Base-by-base conservation (phyloP, 2,888 invertebrate species). In the Limnephilus rhombicus region DNA sequence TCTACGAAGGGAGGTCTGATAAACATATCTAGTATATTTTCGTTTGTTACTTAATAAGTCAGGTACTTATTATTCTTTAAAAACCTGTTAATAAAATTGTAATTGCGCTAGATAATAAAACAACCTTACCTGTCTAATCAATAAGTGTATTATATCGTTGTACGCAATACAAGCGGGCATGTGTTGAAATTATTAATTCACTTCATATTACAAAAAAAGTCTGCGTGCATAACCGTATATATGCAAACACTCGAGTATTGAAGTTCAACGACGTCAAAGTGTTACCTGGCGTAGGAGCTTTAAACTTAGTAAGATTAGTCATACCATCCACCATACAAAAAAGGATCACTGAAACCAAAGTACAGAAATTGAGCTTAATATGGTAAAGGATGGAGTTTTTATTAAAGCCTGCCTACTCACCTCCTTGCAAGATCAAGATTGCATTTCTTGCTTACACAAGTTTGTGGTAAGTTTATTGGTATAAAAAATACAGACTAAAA, bases 191-290 rank as follows among this genome's bases (percentile, higher is more conserved):
- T 24, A 68, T 68, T 68, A 68, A 68, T 68, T 68, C n/a, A 68
- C 24, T 24, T 68, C 68, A 9, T n/a, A 24, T 68, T 68, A 34
- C 24, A 85, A 85, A 85, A 85, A 68, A 53, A 31, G 29, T 53
- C 18, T 68, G 53, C n/a, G 87, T 49, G 87, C 87, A 87, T 80
- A 89, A 89, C 88, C 80, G 88, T 89, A 37, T 37, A 12, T 80
- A 68, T 68, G 68, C 68, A 80, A 80, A 89, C 88, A 89, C 41
- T 80, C 18, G 15, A 89, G 31, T 80, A 89, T 80, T 89, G 13
- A 89, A 80, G 88, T 89, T 89, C 80, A 89, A 80, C 88, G 88
- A 41, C 88, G 88, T 80, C 37, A 37, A 24, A n/a, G 37, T 80
- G 41, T 68, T 68, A 68, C 68, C 68, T n/a, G 18, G 68, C 9